phyloP scores from a whole-genome alignment of 2,113 vertebrate species.

The Poecile atricapillus region DNA sequence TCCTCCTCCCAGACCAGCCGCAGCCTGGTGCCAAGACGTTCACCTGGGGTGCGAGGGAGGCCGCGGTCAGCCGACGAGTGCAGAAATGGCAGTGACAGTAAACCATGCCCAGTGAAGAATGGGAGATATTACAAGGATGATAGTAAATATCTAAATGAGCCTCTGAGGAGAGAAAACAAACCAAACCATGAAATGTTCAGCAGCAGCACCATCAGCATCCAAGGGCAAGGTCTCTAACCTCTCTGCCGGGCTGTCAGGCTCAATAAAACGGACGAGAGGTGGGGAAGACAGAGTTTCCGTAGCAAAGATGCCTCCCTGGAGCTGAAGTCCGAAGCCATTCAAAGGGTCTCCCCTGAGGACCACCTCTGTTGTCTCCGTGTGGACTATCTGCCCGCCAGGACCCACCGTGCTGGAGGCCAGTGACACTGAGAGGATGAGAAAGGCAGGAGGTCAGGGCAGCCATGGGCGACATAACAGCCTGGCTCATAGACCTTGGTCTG shows the following conservation, averaged over 20 bases:
- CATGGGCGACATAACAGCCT: accelerated
- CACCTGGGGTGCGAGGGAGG: conserved; percentile 63
- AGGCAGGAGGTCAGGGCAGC: background rate
- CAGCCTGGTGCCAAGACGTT: conserved; percentile 62
- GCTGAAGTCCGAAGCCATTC: conserved; percentile 94
- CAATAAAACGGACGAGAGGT: conserved; percentile 91
- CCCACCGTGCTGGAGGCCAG: conserved; percentile 92
- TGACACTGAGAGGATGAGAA: conserved; percentile 79
- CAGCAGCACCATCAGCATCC: conserved; percentile 65
- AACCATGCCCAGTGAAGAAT: conserved; percentile 67
- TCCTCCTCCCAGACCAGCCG: conserved; percentile 54
- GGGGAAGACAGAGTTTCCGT: conserved; percentile 91
- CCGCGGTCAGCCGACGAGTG: conserved; percentile 55
- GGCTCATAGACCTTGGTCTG: background rate
- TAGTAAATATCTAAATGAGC: conserved; percentile 63
- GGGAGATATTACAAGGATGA: conserved; percentile 65
- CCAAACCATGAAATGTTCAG: conserved; percentile 62
- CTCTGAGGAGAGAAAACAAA: conserved; percentile 64
- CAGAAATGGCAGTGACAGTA: conserved; percentile 70
- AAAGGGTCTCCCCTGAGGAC: conserved; percentile 91
- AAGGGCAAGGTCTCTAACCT: conserved; percentile 82
- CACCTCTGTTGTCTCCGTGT: conserved; percentile 90
- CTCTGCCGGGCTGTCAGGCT: conserved; percentile 95
- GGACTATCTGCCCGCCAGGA: conserved; percentile 93
- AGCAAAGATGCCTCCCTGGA: conserved; percentile 96